Base-by-base conservation (phyloP, 2,797 vertebrate species). In the Taeniopygia guttata region DNA sequence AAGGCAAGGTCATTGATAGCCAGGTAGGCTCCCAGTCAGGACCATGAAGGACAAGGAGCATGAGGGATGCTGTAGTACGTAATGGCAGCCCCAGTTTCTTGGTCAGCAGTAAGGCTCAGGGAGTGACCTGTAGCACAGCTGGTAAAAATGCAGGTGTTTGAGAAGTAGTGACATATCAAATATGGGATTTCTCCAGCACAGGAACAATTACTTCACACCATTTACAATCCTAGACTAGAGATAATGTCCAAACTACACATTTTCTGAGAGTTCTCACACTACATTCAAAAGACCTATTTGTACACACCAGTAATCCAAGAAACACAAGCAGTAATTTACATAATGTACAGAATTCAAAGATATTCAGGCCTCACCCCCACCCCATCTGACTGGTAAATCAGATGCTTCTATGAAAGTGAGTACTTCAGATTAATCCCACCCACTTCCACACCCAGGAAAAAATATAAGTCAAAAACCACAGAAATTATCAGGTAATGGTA, bases 1-100 rank as follows among this genome's bases (percentile, higher is more conserved):
- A 49, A 36, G 40, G 62, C 0, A 1, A 20, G 26, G 22, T 14
- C 83, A 42, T 16, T 2, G 3, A 42, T 4, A 84, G 69, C 43
- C 20, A 2, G 27, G 40, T 16, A 32, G 40, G 21, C 13, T 75
- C 12, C 36, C 58, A 29, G 58, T 20, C 36, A 40, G 58, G 36
- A 60, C 58, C 26, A 29, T 4, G 0, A 55, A 13, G 56, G 42
- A 20, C 38, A 46, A 66, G 40, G 34, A 52, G 25, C 72, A 34
- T 0, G 1, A 34, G 9, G 46, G 38, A 16, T 21, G 7, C 49
- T 29, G 16, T 3, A 30, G 49, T 14, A 30, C 3, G 4, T 23
- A 19, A 26, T 23, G 26, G 38, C 23, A 54, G 2, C 11, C 19
- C 6, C 25, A 9, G 19, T 18, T 56, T 63, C 52, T 82, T 73